These are phyloP conservation scores for Anadara kagoshimensis DNA, from an alignment of 1,140 invertebrate species.

Conservation along the genomic window DNA sequence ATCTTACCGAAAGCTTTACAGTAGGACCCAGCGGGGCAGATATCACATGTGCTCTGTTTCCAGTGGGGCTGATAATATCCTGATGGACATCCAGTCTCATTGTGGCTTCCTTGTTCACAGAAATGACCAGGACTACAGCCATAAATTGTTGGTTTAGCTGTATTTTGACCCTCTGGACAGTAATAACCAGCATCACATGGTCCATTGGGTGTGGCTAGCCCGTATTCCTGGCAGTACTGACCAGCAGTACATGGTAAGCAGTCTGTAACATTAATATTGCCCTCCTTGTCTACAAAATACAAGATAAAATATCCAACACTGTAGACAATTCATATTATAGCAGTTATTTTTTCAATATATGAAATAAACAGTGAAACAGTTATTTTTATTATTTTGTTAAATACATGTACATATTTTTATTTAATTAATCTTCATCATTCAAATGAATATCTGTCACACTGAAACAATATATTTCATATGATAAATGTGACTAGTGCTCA, in stretches of 20 bases:
- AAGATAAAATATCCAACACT: not conserved
- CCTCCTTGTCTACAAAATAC: slow-evolving; percentile 55
- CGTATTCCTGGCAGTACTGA: slow-evolving; percentile 65
- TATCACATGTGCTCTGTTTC: slow-evolving; percentile 60
- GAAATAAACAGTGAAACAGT: not conserved
- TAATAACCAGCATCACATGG: slow-evolving; percentile 60
- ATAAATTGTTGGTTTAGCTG: slow-evolving; percentile 49
- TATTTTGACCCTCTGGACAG: slow-evolving; percentile 65
- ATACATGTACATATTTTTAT: not conserved
- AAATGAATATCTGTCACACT: no score
- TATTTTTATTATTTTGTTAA: no score
- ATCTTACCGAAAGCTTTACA: slow-evolving; percentile 67
- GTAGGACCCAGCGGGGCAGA: slow-evolving; percentile 67
- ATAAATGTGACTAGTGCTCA: no score
- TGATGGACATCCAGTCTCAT: slow-evolving; percentile 69
- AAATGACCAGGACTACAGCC: slow-evolving; percentile 67
- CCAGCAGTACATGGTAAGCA: slow-evolving; percentile 66
- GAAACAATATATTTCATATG: no score
- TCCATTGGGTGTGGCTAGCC: slow-evolving; percentile 51
- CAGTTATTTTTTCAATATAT: not conserved
- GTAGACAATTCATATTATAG: not conserved
- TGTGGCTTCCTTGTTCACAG: slow-evolving; percentile 64
- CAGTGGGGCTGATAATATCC: slow-evolving; percentile 68
- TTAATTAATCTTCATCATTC: not conserved
- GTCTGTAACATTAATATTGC: slow-evolving; percentile 55